Base-by-base conservation (phyloP, 2,888 invertebrate genomes). In the Macrophya alboannulata region DNA sequence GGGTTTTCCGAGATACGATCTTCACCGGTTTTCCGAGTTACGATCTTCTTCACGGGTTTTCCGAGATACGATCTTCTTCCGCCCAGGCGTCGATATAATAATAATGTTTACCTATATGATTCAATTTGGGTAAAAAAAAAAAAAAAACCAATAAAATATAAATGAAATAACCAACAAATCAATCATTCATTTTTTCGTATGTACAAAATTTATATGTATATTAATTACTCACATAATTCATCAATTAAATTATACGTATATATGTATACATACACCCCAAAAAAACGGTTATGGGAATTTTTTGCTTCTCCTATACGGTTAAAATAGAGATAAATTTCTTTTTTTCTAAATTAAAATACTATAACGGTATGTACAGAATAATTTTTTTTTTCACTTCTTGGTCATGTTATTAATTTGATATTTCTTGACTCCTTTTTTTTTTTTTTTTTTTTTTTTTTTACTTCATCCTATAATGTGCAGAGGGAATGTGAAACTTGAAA, bases 241-340 rank as follows among this genome's bases (percentile, higher is more conserved):
- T 55, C n/a, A 55, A 55, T 55, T 55, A 55, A 55, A 55, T 55
- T 55, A 55, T 55, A 31, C 31, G 31, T 55, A 55, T n/a, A n/a
- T n/a, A n/a, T n/a, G n/a, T n/a, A n/a, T n/a, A n/a, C n/a, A n/a
- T 55, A 55, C 31, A 31, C 31, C n/a, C 55, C 8, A 55, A 55
- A 17, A 55, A n/a, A n/a, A n/a, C n/a, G 55, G n/a, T 55, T 55
- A n/a, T 55, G 55, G 55, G 55, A 55, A n/a, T 55, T n/a, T 55
- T 55, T 55, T 51, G 15, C 17, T 51, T 48, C 15, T 55, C 5
- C n/a, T n/a, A 17, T 8, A 55, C 55, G n/a, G 55, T 55, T 55
- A 6, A n/a, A 55, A n/a, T 0, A n/a, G n/a, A 55, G 55, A 55
- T 55, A 55, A 55, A 55, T 0, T 15, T 55, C n/a, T n/a, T 55